Conservation (phyloP, 2,797 vertebrate genomes). For the Falco columbarius region DNA sequence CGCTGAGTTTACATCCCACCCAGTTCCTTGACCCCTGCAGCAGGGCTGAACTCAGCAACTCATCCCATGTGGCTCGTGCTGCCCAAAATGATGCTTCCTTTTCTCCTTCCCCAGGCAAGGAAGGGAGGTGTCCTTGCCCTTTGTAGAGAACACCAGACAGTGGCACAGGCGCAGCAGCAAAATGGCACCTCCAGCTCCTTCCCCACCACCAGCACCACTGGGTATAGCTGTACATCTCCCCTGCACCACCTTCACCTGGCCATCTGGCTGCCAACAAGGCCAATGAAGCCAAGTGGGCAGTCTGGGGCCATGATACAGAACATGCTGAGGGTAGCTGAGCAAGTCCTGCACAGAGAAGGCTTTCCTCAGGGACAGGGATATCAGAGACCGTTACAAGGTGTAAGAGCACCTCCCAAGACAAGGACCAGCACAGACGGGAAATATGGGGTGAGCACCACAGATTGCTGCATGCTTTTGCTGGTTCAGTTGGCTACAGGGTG, state of each 20-base stretch:
- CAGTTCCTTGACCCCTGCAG: not conserved
- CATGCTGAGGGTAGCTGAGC: not conserved
- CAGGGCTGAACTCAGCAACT: not conserved
- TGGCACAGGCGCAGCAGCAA: not conserved
- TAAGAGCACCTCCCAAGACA: not conserved
- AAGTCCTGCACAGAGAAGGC: not conserved
- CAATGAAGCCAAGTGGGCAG: not conserved
- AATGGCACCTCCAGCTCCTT: not conserved
- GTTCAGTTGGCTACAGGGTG: not conserved
- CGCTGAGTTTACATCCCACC: not conserved
- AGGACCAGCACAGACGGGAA: not conserved
- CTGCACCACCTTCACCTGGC: not conserved
- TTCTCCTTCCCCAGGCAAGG: not conserved
- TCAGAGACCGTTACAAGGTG: not conserved
- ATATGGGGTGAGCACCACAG: not conserved
- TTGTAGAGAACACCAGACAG: not conserved
- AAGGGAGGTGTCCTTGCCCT: not conserved
- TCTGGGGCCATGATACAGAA: not conserved
- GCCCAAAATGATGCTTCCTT: not conserved
- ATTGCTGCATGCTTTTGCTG: not conserved
- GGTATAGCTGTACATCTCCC: not conserved
- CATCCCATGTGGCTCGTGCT: not conserved
- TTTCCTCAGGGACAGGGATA: not conserved
- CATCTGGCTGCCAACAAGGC: not conserved
- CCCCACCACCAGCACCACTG: fast-evolving